A percentile compares a stretch with the other conserved stretches of the same genome.
These are phyloP conservation scores for Metaphire vulgaris DNA, from an alignment of 1,140 invertebrate species.

Conservation along the genomic window DNA sequence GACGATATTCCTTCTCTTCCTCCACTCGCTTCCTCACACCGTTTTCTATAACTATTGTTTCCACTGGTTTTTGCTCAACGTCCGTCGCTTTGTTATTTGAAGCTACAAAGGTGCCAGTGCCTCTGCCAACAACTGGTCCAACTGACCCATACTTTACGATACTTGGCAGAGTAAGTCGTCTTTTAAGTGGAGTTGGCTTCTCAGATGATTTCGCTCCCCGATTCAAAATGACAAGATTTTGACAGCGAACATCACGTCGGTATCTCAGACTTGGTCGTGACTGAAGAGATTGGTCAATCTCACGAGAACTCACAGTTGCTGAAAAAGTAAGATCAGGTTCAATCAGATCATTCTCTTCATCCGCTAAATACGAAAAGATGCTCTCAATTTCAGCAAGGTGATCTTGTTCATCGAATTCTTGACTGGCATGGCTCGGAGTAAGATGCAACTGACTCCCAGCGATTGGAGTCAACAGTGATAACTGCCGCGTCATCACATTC, in stretches of 20 bases:
- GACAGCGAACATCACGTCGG: background rate
- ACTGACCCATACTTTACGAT: conserved; percentile 5
- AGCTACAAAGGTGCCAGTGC: background rate
- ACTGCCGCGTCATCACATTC: too few relatives aligned
- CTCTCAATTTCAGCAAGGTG: background rate
- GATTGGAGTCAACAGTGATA: too few relatives aligned
- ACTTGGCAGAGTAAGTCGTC: conserved; percentile 4
- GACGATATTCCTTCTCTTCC: background rate
- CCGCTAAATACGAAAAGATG: background rate
- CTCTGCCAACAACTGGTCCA: background rate
- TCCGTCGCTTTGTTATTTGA: background rate
- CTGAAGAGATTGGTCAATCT: background rate
- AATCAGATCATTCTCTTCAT: background rate
- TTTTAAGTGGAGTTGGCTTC: background rate
- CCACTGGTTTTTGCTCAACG: background rate
- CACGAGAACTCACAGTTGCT: background rate
- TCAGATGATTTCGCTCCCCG: background rate
- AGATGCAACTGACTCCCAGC: background rate
- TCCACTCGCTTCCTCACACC: background rate
- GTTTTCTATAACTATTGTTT: background rate
- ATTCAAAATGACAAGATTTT: background rate
- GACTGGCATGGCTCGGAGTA: background rate
- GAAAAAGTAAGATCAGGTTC: background rate
- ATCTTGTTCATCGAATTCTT: background rate
- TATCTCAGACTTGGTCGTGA: background rate